A percentile compares a stretch with the other conserved stretches of the same genome.
Conservation (phyloP, 2,797 vertebrate species). For the Epinephelus malabaricus region DNA sequence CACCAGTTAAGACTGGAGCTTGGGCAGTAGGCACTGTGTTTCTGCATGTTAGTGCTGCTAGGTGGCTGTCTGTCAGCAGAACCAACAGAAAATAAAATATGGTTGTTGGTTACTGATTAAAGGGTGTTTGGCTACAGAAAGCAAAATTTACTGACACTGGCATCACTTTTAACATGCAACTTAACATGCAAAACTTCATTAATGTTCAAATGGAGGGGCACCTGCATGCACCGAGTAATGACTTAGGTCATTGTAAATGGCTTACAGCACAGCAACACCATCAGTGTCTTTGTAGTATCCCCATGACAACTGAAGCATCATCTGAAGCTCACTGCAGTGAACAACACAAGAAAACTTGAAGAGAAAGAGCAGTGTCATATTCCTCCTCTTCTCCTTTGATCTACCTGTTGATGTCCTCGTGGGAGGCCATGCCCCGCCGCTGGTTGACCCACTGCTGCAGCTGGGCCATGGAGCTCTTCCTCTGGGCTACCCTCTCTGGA, state of each 20-base stretch:
- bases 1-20: too few species aligned
- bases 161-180: too few species aligned
- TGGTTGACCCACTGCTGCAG: conserved; percentile 98
- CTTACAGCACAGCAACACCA: neutral
- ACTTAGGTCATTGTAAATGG: neutral
- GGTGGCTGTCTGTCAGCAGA: too few species aligned
- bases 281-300: neutral
- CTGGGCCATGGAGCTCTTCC: conserved; percentile 97
- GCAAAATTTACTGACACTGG: too few species aligned
- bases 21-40: too few species aligned
- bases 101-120: too few species aligned
- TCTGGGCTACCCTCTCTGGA: conserved; percentile 92
- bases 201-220: too few species aligned
- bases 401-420: conserved; percentile 93
- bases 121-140: too few species aligned
- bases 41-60: too few species aligned
- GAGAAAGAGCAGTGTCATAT: neutral
- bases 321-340: neutral
- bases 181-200: too few species aligned
- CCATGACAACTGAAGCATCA: neutral
- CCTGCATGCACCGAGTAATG: too few species aligned
- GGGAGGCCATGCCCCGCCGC: conserved; percentile 83
- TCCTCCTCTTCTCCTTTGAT: neutral
- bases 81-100: too few species aligned
- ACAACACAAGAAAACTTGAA: neutral